phyloP scores from a whole-genome alignment of 23 tunicate species.

The Styela plicata region DNA sequence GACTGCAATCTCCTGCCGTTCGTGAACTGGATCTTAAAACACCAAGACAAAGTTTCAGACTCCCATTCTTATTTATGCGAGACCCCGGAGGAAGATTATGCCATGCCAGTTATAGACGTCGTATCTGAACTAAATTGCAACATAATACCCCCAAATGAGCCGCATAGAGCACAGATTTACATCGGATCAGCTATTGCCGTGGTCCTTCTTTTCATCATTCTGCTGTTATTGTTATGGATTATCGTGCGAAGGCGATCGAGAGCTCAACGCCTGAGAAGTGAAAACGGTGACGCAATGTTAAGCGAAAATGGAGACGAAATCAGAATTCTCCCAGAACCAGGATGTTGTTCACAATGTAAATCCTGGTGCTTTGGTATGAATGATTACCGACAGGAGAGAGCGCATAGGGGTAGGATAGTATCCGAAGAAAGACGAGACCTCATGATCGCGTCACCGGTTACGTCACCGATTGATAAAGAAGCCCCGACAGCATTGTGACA shows the following conservation, averaged over 20 bases:
- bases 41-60: constrained; percentile 16
- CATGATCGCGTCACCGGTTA: constrained; percentile 29
- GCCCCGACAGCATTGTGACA: constrained; percentile 8
- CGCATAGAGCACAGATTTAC: not conserved
- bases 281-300: not conserved
- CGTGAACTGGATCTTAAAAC: constrained; percentile 28
- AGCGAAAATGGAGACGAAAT: not conserved
- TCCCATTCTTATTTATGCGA: constrained; percentile 25
- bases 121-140: constrained; percentile 26
- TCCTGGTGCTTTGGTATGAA: constrained; percentile 1
- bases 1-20: constrained; percentile 25
- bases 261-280: constrained; percentile 1
- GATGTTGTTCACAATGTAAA: constrained; percentile 4
- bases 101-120: not conserved
- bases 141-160: not conserved
- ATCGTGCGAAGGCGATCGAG: not conserved
- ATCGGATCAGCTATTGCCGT: not conserved
- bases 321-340: not conserved
- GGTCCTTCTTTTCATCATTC: not conserved
- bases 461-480: constrained; percentile 25
- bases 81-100: constrained; percentile 10
- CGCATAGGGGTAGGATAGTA: not conserved
- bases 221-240: not conserved
- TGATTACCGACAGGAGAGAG: not conserved
- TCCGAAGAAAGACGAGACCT: constrained; percentile 45